A percentile compares a stretch with the other conserved stretches of the same genome.
phyloP scores from a whole-genome alignment of 2,797 vertebrate species.

The Eutrigla gurnardus region DNA sequence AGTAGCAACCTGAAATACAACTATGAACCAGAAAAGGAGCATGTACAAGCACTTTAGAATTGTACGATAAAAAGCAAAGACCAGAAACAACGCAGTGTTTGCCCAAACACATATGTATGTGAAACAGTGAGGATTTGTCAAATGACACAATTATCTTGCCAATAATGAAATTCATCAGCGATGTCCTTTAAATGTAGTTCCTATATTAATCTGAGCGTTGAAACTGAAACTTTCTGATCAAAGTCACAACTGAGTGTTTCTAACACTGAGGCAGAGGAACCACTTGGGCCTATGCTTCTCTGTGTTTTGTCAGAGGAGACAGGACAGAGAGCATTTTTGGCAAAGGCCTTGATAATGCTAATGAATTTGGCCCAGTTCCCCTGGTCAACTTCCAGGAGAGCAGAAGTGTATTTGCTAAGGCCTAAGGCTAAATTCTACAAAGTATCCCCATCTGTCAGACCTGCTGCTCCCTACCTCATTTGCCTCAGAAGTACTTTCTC shows the following conservation, averaged over 20 bases:
- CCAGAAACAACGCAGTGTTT: not conserved
- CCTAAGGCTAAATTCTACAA: slow-evolving; percentile 34
- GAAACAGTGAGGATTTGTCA: no score
- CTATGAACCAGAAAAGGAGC: no score
- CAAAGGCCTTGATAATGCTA: slow-evolving; percentile 48
- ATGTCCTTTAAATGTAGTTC: not conserved
- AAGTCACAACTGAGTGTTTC: slow-evolving; percentile 12
- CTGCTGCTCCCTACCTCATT: slow-evolving; percentile 35
- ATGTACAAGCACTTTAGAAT: no score
- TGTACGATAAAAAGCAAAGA: not conserved
- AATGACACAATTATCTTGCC: no score
- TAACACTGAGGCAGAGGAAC: not conserved
- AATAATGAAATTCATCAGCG: not conserved
- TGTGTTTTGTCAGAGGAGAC: slow-evolving; percentile 38
- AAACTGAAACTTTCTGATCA: slow-evolving; percentile 12
- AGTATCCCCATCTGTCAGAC: slow-evolving; percentile 32
- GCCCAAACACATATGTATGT: not conserved
- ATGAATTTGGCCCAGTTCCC: slow-evolving; percentile 53
- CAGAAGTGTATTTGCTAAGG: slow-evolving; percentile 25
- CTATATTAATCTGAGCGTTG: slow-evolving; percentile 15
- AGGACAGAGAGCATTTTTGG: slow-evolving; percentile 39
- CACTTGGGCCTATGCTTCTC: slow-evolving; percentile 27
- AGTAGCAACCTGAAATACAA: no score
- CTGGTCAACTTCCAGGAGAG: slow-evolving; percentile 55
- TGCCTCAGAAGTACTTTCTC: slow-evolving; percentile 21